Base-by-base conservation (phyloP, 2,888 invertebrate species). In the Epistrophe grossulariae region DNA sequence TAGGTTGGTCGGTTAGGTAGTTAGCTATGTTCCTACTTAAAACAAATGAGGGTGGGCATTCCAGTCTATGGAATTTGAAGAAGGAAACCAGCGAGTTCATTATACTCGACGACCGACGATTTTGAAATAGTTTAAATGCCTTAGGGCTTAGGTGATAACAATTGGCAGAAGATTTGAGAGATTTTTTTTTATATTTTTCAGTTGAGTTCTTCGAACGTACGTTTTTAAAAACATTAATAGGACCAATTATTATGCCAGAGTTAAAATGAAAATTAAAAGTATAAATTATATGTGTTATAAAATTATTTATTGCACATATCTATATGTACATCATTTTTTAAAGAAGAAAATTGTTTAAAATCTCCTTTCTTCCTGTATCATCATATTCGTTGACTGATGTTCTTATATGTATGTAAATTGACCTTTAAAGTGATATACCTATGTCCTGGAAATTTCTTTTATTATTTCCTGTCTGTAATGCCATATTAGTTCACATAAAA, bases 41-140 rank as follows among this genome's bases (percentile, higher is more conserved):
- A 19, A 2, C 52, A 52, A 0, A 28, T 31, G 28, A 28, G 38
- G 13, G 19, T 60, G 19, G 59, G 59, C 59, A 60, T 60, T 60
- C 59, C 38, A 38, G 59, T 60, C 59, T 60, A 38, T 38, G 59
- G 1, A 35, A 60, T 19, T 60, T 60, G 17, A 38, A 60, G 11
- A 60, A 38, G 6, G 4, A 17, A 60, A 38, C 38, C 19, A 11
- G 0, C 11, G 59, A 38, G 35, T 60, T 60, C 35, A 38, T 38
- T 38, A 38, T 17, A 38, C 38, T 60, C 8, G 17, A 38, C 38
- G 17, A 24, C 24, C 4, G 17, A 38, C 38, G 17, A 35, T 19
- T 38, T 38, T 19, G 0, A 60, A 11, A 35, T 4, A 11, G 3
- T 17, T 59, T 35, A 15, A 15, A 13, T 24, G 24, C 31, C 31